Evolutionary conservation across 2,888 invertebrate species (phyloP).

Genomic region (Halictus quadricinctus): DNA sequence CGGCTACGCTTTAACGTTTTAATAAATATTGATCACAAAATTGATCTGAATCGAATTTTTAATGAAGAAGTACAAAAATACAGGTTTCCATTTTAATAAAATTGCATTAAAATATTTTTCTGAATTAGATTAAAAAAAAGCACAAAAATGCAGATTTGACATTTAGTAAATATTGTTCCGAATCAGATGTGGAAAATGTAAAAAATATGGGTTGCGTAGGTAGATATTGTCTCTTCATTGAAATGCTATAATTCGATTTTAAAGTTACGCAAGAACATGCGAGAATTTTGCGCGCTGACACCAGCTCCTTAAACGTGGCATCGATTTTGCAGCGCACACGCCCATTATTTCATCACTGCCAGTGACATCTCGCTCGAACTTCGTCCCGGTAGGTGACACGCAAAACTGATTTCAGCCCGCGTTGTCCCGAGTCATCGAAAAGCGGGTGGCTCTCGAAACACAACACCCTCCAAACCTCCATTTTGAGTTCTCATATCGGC

Average conservation of each 20-base stretch:
- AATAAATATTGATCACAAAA: background rate
- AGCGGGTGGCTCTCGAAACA: background rate
- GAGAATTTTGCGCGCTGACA: slow-evolving; percentile 32
- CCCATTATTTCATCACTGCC: slow-evolving; percentile 41
- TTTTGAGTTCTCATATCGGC: background rate
- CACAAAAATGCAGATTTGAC: too few species aligned
- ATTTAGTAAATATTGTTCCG: too few species aligned
- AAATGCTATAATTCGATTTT: background rate
- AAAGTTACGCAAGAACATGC: background rate
- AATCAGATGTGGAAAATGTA: background rate
- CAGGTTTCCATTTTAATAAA: too few species aligned
- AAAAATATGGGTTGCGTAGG: background rate
- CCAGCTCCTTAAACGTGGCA: slow-evolving; percentile 38
- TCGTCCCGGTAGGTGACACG: background rate
- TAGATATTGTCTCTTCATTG: background rate
- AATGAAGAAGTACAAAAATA: too few species aligned
- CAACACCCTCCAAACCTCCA: background rate
- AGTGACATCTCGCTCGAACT: slow-evolving; percentile 4
- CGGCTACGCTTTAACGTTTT: background rate
- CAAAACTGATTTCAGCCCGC: background rate
- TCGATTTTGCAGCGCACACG: slow-evolving; percentile 45
- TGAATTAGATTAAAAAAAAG: too few species aligned
- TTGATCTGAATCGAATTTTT: background rate
- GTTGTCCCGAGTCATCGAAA: background rate
- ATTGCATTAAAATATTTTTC: too few species aligned